Evolutionary conservation across 2,888 invertebrate species (phyloP).

Genomic region (Caenorhabditis sp.): DNA sequence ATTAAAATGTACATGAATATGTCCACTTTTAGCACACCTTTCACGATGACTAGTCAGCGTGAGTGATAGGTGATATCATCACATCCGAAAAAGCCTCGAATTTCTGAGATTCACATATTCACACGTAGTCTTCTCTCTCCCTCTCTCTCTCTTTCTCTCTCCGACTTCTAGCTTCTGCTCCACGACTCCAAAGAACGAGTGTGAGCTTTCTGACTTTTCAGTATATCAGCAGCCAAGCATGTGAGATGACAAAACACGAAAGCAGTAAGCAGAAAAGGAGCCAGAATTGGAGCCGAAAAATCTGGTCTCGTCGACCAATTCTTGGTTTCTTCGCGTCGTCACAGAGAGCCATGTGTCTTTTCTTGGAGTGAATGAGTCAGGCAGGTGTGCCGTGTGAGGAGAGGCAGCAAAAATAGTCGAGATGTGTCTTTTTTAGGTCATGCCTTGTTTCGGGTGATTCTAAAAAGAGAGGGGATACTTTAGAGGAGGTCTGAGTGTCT

Average conservation of each 20-base stretch:
- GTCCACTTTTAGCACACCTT: too few relatives aligned
- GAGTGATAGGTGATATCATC: conserved; percentile 27
- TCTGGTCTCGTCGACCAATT: conserved; percentile 29
- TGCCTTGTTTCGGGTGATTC: neutral
- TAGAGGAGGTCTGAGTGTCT: too few relatives aligned
- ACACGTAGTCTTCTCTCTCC: neutral
- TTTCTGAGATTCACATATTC: neutral
- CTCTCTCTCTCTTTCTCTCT: neutral
- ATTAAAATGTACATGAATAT: too few relatives aligned
- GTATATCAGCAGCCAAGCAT: neutral
- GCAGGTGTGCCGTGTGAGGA: neutral
- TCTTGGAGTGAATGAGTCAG: neutral
- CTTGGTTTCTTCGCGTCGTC: conserved; percentile 16
- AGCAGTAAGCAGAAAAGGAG: neutral
- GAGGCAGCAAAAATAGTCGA: conserved; percentile 9
- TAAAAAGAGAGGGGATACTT: neutral
- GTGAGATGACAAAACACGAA: neutral
- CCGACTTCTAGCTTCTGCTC: neutral
- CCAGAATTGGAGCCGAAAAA: conserved; percentile 11
- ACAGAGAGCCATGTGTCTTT: neutral
- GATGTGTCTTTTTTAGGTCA: conserved; percentile 22
- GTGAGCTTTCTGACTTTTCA: neutral
- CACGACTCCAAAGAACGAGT: conserved; percentile 17
- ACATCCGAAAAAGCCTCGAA: neutral
- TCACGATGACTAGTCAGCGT: neutral